These are phyloP conservation scores for Macquaria australasica DNA, from an alignment of 2,113 vertebrate species.

Conservation along the genomic window DNA sequence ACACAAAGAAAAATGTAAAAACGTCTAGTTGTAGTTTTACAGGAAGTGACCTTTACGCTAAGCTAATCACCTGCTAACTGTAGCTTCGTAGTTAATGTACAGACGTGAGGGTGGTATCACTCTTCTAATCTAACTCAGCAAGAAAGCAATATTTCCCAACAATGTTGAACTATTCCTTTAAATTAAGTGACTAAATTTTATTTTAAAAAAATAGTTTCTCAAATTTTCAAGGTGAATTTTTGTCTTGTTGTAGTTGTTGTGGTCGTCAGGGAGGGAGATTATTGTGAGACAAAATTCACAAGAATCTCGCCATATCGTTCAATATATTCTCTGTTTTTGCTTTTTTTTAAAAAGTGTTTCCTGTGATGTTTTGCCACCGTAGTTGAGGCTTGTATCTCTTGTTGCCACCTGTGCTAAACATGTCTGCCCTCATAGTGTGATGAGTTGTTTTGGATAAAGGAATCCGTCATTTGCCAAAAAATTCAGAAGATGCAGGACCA, in stretches of 20 bases:
- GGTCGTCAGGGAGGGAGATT: too few species aligned
- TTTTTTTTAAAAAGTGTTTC: too few species aligned
- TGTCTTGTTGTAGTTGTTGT: too few species aligned
- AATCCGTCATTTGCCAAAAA: not conserved
- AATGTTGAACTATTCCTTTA: too few species aligned
- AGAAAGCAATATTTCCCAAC: too few species aligned
- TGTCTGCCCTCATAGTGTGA: not conserved
- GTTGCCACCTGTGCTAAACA: not conserved
- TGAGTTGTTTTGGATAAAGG: not conserved
- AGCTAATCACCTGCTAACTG: not conserved
- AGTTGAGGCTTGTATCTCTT: not conserved
- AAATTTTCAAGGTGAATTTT: not conserved
- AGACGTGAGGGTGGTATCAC: too few species aligned
- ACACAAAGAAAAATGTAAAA: not conserved
- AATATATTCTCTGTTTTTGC: not conserved
- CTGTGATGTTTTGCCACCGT: not conserved
- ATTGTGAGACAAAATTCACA: too few species aligned
- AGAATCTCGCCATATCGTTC: too few species aligned
- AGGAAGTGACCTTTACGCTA: not conserved
- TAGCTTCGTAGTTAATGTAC: not conserved
- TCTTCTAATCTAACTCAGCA: not conserved
- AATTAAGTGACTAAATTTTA: not conserved
- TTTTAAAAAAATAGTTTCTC: too few species aligned
- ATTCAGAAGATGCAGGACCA: not conserved
- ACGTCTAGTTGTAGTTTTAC: not conserved